Base-by-base conservation (phyloP, 2,888 invertebrate genomes). In the Calameuta filiformis region DNA sequence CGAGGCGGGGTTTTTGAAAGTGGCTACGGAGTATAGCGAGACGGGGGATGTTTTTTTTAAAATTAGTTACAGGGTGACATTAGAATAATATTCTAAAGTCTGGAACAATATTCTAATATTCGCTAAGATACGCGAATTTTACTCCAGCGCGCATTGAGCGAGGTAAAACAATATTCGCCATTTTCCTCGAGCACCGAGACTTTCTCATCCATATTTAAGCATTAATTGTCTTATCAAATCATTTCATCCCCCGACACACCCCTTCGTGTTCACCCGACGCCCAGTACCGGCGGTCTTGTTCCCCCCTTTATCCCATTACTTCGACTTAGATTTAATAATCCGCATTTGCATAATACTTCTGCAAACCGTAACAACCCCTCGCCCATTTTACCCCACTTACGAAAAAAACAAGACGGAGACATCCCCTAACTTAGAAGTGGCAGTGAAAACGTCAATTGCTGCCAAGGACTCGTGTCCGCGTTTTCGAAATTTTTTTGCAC, bases 271-370 rank as follows among this genome's bases (percentile, higher is more conserved):
- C 23, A n/a, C 69, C 2, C 0, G 40, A 40, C 40, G 15, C 40
- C 40, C 40, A 40, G 40, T 6, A 23, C 40, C 40, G 40, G 6
- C 40, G 23, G 2, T 40, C 56, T 73, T 30, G 76, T 75, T 68
- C 15, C 1, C 12, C 68, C 35, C 56, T 74, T 74, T 73, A 69
- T 78, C 78, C 75, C 76, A 78, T 75, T 79, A 73, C 78, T 78
- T 76, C 77, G 79, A 78, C 77, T 79, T 79, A 78, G 79, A 82
- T 82, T 81, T 71, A 78, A 79, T 80, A 79, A 82, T 80, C 74
- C 73, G 71, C 76, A 82, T 82, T 76, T 82, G 79, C 82, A 82
- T 82, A 82, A 82, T 82, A 76, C 77, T 75, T 78, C 77, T 73
- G 73, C 77, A 77, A 81, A 77, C 78, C 76, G 79, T 82, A 75